Conservation (phyloP, 2,113 vertebrate genomes). For the Felis catus region DNA sequence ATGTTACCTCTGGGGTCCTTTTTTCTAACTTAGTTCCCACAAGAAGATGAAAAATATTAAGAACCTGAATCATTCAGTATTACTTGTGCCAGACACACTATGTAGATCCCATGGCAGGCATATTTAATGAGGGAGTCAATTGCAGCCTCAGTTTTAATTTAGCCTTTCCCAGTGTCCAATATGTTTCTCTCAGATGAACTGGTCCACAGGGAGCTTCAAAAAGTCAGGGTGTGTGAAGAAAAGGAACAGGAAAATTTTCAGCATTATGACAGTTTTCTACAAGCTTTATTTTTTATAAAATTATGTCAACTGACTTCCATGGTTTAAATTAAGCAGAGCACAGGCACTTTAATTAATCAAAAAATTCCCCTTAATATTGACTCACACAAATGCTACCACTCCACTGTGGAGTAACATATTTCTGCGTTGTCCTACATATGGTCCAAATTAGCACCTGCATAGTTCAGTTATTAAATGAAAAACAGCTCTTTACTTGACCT, state of each 20-base stretch:
- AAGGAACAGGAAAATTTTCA: conserved; percentile 33
- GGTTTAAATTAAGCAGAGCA: conserved; percentile 51
- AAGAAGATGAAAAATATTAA: conserved; percentile 77
- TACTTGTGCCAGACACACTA: conserved; percentile 63
- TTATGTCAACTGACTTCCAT: conserved; percentile 56
- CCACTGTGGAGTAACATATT: conserved; percentile 46
- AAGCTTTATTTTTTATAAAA: conserved; percentile 61
- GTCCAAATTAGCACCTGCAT: conserved; percentile 87
- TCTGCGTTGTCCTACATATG: conserved; percentile 79
- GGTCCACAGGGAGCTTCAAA: conserved; percentile 31
- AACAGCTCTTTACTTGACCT: conserved; percentile 78
- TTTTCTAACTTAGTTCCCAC: conserved; percentile 67
- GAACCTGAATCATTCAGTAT: conserved; percentile 68
- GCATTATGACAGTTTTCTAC: conserved; percentile 60
- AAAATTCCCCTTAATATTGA: conserved; percentile 51
- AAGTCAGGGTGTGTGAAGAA: conserved; percentile 69
- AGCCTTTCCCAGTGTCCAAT: conserved; percentile 58
- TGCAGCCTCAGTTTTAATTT: conserved; percentile 7
- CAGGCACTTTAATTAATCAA: conserved; percentile 65
- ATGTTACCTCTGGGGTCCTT: conserved; percentile 64
- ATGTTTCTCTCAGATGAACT: conserved; percentile 49
- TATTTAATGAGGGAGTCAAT: conserved; percentile 61
- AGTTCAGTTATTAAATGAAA: conserved; percentile 84
- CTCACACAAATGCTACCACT: conserved; percentile 48
- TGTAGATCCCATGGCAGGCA: conserved; percentile 72